Base-by-base conservation (phyloP, 2,797 vertebrate genomes). In the Ispidina lecontei region DNA sequence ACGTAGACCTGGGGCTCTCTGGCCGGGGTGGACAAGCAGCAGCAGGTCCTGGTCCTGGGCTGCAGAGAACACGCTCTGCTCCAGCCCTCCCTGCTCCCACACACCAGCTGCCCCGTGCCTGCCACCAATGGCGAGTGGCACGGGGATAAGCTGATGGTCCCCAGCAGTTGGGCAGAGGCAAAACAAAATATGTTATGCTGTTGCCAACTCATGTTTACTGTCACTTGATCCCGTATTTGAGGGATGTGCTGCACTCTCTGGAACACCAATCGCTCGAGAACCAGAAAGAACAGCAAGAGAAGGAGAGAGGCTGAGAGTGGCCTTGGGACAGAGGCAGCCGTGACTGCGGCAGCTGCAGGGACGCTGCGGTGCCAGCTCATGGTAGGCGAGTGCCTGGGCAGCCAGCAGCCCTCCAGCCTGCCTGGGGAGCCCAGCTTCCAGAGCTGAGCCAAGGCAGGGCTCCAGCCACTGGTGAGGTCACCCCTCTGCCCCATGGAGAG, bases 31-130 rank as follows among this genome's bases (percentile, higher is more conserved):
- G 54, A n/a, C 1, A 4, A 65, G 49, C 47, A 78, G 35, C 46
- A 64, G 41, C 55, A 64, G 28, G 4, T 22, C 17, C 46, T 9
- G 59, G 13, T 4, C 22, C 14, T 4, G n/a, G 31, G 31, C 49
- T 67, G 56, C 56, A 74, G 67, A 6, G 25, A 46, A 8, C 33
- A 10, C 0, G 0, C 37, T 55, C 12, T 18, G 35, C 60, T 51
- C 17, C 80, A 84, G 46, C 44, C 33, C 12, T 14, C 58, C 47
- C 56, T 43, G n/a, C 29, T 60, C 44, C 9, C 3, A 2, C 65
- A 37, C 46, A 20, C 6, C 31, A 18, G 44, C 2, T 7, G 22
- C 15, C 60, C 54, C 4, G 0, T 2, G 1, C 2, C 46, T 31
- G 73, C 89, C 18, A 16, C 7, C 68, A 14, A n/a, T 0, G 0